Percentiles rank a stretch among this genome's conserved stretches.
Conservation (phyloP, 2,797 vertebrate genomes). For the Peromyscus melanophrys region DNA sequence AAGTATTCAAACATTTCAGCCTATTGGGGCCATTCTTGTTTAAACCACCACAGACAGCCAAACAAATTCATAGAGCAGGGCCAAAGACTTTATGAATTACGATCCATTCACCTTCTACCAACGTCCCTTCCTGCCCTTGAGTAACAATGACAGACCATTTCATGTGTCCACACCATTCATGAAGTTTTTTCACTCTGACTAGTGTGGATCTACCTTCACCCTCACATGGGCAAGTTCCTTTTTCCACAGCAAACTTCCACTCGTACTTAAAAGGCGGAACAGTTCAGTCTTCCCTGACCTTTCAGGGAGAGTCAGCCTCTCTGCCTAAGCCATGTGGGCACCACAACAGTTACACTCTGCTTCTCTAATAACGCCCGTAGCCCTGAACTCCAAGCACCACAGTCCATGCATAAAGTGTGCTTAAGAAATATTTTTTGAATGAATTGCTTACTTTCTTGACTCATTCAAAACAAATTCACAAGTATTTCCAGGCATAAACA, state of each 20-base stretch:
- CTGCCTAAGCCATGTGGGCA: background rate
- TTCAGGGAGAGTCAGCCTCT: background rate
- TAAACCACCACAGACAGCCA: background rate
- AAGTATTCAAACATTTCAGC: background rate
- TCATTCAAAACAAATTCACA: conserved; percentile 36
- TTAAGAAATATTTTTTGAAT: conserved; percentile 22
- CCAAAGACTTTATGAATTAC: background rate
- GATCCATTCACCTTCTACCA: background rate
- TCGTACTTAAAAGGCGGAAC: background rate
- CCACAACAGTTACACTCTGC: background rate
- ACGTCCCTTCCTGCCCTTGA: background rate
- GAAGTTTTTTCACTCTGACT: background rate
- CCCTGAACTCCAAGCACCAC: background rate
- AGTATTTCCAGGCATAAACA: background rate
- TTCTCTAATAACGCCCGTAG: background rate
- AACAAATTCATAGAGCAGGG: background rate
- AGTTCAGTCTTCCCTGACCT: background rate
- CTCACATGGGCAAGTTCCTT: background rate
- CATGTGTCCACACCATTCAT: background rate
- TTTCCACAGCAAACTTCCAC: background rate
- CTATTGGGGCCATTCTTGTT: background rate
- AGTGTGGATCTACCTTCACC: background rate
- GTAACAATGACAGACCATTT: background rate
- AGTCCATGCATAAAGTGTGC: background rate
- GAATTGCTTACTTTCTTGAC: conserved; percentile 55